Evolutionary conservation across 2,888 invertebrate species (phyloP).

Genomic region (Cephus nigrinus): DNA sequence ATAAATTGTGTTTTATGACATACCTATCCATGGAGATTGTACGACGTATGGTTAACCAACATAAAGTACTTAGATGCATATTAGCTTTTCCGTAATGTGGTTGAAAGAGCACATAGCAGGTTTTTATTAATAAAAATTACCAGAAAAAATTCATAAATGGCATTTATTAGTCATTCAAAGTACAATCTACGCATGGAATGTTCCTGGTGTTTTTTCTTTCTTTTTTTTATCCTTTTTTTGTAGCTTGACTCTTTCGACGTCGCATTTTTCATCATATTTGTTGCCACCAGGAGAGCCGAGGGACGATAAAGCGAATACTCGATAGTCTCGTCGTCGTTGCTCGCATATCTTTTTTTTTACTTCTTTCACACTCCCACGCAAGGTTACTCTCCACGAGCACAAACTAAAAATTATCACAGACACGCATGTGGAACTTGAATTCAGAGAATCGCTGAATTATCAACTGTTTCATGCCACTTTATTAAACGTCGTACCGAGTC

Average conservation of each 20-base stretch:
- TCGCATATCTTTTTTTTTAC: background rate
- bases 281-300: background rate
- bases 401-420: constrained; percentile 35
- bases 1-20: background rate
- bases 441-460: background rate
- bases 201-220: background rate
- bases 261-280: background rate
- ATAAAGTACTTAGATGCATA: background rate
- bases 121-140: background rate
- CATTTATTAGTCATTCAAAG: background rate
- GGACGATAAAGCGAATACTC: background rate
- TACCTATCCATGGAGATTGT: background rate
- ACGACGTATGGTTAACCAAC: background rate
- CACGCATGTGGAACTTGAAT: constrained; percentile 25
- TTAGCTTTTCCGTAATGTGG: background rate
- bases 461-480: background rate
- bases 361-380: background rate
- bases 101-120: background rate
- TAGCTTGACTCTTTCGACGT: background rate
- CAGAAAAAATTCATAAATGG: background rate
- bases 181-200: background rate
- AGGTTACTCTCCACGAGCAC: constrained; percentile 21
- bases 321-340: background rate
- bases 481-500: background rate
- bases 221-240: background rate